Percentiles rank a stretch among this genome's conserved stretches.
phyloP scores from a whole-genome alignment of 2,888 invertebrate genomes.

The Drosophila kanekoi region DNA sequence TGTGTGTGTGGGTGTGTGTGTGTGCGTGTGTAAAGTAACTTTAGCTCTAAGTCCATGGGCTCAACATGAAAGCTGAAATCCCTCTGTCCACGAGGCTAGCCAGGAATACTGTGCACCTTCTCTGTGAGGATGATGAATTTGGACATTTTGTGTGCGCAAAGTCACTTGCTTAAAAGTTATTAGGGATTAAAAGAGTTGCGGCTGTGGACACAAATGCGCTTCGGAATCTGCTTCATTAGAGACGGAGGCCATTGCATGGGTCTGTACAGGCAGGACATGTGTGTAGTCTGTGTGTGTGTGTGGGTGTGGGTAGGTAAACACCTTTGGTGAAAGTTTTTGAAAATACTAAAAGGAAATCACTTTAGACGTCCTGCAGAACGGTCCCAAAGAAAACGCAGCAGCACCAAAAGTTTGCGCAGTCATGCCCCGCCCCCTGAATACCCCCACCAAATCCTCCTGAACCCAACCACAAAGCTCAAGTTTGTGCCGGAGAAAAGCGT shows the following conservation, averaged over 20 bases:
- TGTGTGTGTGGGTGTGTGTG: background rate
- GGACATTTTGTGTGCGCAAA: conserved; percentile 80
- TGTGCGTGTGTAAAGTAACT: conserved; percentile 12
- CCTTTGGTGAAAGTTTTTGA: conserved; percentile 81
- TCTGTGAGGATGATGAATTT: conserved; percentile 73
- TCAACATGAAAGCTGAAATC: conserved; percentile 52
- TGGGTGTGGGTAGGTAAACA: conserved; percentile 59
- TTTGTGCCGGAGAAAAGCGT: conserved; percentile 59
- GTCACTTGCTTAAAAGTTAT: conserved; percentile 81
- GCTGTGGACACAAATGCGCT: conserved; percentile 61
- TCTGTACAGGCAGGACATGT: conserved; percentile 27
- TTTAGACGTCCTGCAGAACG: conserved; percentile 73
- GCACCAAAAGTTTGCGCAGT: conserved; percentile 59
- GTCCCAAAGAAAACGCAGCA: conserved; percentile 63
- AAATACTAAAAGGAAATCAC: conserved; percentile 83
- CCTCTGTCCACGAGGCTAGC: conserved; percentile 37
- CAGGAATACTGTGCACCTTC: conserved; percentile 16
- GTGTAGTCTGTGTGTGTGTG: conserved; percentile 8
- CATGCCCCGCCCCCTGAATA: background rate
- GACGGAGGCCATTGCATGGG: conserved; percentile 20
- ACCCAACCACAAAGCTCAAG: conserved; percentile 18
- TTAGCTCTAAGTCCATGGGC: conserved; percentile 35
- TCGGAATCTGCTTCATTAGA: conserved; percentile 73
- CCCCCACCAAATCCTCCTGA: background rate
- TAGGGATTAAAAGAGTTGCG: conserved; percentile 80